Evolutionary conservation across 2,888 invertebrate genomes (phyloP).

Genomic region (Euproctis similis): DNA sequence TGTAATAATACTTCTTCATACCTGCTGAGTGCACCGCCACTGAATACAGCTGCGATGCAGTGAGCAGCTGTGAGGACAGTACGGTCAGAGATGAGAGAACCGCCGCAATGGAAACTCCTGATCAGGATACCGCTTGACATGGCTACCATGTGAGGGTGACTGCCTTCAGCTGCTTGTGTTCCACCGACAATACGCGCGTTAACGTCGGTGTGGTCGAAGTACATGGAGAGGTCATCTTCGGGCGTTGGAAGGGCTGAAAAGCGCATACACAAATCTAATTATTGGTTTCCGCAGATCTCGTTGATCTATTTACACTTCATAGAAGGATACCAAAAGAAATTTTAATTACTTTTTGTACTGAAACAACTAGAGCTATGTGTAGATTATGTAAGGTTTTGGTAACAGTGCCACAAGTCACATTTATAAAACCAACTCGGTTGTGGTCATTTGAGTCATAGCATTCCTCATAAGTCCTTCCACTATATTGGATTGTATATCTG

Average conservation of each 20-base stretch:
- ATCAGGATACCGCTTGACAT: conserved; percentile 1
- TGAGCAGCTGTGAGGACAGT: conserved; percentile 3
- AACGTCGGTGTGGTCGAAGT: conserved; percentile 29
- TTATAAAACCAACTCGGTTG: too few species aligned
- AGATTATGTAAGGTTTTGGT: not conserved
- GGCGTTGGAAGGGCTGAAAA: conserved; percentile 38
- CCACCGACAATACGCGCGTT: conserved; percentile 19
- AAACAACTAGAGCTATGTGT: too few species aligned
- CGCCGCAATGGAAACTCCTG: conserved; percentile 2
- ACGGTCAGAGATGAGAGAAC: not conserved
- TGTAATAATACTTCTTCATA: not conserved
- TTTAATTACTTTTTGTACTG: too few species aligned
- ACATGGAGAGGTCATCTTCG: conserved; percentile 36
- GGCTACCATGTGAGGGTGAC: conserved; percentile 3
- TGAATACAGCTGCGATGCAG: conserved; percentile 1
- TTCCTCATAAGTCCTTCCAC: too few species aligned
- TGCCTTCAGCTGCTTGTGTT: conserved; percentile 4
- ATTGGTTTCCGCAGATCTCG: too few species aligned
- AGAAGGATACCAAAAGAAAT: too few species aligned
- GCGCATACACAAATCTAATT: not conserved
- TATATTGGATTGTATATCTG: too few species aligned
- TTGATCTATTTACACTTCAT: too few species aligned
- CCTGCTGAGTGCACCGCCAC: not conserved
- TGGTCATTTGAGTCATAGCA: too few species aligned
- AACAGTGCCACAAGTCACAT: too few species aligned